Percentiles rank a stretch among this genome's conserved stretches.
phyloP scores from a whole-genome alignment of 2,888 invertebrate genomes.

The Spodoptera littoralis region DNA sequence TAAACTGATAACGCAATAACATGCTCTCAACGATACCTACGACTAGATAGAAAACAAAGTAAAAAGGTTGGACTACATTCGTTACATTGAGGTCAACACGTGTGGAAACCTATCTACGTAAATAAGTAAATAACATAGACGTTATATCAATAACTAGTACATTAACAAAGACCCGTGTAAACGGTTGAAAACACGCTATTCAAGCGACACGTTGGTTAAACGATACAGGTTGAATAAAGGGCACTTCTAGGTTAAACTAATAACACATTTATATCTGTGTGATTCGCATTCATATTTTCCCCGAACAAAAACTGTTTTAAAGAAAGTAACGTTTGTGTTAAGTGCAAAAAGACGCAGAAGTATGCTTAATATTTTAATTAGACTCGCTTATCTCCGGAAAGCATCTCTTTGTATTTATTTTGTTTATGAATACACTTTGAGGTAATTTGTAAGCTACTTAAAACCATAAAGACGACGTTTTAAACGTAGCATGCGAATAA shows the following conservation, averaged over 20 bases:
- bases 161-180: conserved; percentile 19
- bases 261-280: conserved; percentile 22
- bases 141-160: conserved; percentile 24
- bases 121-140: conserved; percentile 32
- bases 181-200: conserved; percentile 34
- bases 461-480: too few species aligned
- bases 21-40: conserved; percentile 16
- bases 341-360: too few species aligned
- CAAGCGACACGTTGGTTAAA: conserved; percentile 7
- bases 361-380: too few species aligned
- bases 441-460: too few species aligned
- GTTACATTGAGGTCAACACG: conserved; percentile 40
- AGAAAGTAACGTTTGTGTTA: too few species aligned
- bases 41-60: conserved; percentile 35
- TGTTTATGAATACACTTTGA: too few species aligned
- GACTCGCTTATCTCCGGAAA: too few species aligned
- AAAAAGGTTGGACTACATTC: conserved; percentile 36
- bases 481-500: too few species aligned
- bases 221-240: conserved; percentile 29
- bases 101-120: conserved; percentile 27
- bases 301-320: too few species aligned
- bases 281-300: not conserved
- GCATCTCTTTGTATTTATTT: too few species aligned
- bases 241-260: conserved; percentile 33
- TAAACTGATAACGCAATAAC: conserved; percentile 19